Evolutionary conservation across 2,797 vertebrate genomes (phyloP), one percentile per base, ranked within the genome.

Genomic region (Nyctalus aviator): DNA sequence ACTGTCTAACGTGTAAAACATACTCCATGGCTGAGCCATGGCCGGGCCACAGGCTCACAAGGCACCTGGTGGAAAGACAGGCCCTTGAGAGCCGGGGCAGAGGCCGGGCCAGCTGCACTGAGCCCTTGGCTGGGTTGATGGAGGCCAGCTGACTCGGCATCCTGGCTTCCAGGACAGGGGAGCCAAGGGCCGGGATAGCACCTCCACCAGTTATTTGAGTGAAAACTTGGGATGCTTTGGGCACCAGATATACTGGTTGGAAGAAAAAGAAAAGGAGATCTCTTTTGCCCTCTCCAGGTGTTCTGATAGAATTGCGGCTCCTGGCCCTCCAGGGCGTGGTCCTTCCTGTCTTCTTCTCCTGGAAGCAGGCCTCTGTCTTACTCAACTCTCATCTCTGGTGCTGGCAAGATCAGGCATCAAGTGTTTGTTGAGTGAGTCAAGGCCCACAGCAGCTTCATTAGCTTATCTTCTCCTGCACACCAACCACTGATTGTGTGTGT

Each of bases 41-140:
- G 89, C 72, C 79, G 84, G 76, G 62, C 71, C 83, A 62, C 64
- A 93, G 77, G 77, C 37, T 92, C 91, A 50, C 17, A 62, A 86
- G 53, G 93, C 84, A 72, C 66, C 62, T 90, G 83, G 53, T 62
- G 50, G 66, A 69, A 84, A 78, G 35, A 27, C 3, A 0, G 35
- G 37, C 46, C n/a, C 55, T 17, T 23, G 48, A 41, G 53, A 86
- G 48, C 81, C 37, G 44, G 1, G 21, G 13, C 82, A 37, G 64
- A 87, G 78, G n/a, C 82, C 11, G 6, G n/a, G 46, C 12, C 76
- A 59, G 75, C 25, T n/a, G 48, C 59, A 30, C 57, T 1, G 0
- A 59, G 27, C 68, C 46, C 27, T 59, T 64, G 44, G 32, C 68
- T 48, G 30, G 48, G 17, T 66, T 10, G 46, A 30, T 14, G 11